Evolutionary conservation across 2,113 vertebrate genomes (phyloP).

Genomic region (Tyto alba): DNA sequence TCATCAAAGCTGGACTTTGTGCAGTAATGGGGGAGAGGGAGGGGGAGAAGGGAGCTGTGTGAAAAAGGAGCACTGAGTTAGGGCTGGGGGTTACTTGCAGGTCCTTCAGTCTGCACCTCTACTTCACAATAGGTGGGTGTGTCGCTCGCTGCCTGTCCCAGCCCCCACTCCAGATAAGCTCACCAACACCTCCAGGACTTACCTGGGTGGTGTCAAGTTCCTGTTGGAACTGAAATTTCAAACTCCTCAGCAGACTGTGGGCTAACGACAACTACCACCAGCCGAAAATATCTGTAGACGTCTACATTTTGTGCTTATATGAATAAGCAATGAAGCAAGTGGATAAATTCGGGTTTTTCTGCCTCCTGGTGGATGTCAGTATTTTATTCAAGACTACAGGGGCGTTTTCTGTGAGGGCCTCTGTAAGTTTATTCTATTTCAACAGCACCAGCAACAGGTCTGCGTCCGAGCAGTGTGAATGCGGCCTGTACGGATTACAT

Average conservation of each 20-base stretch:
- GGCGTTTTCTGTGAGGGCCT: constrained; percentile 29
- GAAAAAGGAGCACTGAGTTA: neutral
- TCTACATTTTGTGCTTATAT: neutral
- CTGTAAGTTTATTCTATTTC: constrained; percentile 58
- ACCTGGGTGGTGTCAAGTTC: constrained; percentile 62
- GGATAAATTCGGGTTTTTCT: neutral
- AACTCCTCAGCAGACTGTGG: neutral
- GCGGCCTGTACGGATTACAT: constrained; percentile 66
- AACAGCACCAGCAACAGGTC: constrained; percentile 46
- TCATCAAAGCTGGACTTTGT: accelerated
- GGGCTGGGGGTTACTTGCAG: neutral
- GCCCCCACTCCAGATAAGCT: neutral
- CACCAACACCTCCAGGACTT: constrained; percentile 38
- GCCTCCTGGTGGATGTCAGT: neutral
- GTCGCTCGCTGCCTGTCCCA: neutral
- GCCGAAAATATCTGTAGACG: neutral
- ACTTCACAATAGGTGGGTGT: neutral
- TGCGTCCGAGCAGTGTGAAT: constrained; percentile 38
- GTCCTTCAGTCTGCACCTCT: neutral
- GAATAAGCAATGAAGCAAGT: constrained; percentile 58
- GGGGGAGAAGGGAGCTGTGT: neutral
- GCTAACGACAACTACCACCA: neutral
- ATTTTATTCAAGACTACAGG: neutral
- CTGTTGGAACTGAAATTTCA: constrained; percentile 67
- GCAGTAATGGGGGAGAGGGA: neutral